These are phyloP conservation scores for Stenodera caucasica DNA, from an alignment of 2,888 invertebrate species.

Conservation along the genomic window DNA sequence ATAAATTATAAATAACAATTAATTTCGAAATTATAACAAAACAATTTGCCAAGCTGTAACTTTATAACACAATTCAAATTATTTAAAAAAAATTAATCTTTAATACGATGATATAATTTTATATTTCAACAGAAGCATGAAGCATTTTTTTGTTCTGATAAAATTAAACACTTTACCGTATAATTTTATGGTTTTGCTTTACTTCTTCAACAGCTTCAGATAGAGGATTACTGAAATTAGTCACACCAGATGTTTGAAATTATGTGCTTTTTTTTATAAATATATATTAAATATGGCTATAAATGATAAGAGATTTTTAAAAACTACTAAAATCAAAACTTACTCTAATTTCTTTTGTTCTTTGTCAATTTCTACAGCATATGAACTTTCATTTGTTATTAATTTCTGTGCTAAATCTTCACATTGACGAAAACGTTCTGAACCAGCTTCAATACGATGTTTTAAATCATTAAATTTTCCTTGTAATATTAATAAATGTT, in stretches of 20 bases:
- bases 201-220: slow-evolving; percentile 60
- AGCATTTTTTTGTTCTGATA: neutral
- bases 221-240: slow-evolving; percentile 49
- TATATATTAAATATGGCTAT: too few relatives aligned
- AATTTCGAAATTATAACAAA: slow-evolving; percentile 19
- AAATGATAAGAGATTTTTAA: too few relatives aligned
- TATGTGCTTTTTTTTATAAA: neutral
- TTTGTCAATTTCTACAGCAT: slow-evolving; percentile 81
- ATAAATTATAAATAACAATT: too few relatives aligned
- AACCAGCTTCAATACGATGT: slow-evolving; percentile 85
- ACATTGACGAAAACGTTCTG: slow-evolving; percentile 88
- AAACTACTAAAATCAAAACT: slow-evolving; percentile 38
- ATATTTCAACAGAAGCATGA: neutral
- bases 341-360: slow-evolving; percentile 86
- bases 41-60: neutral
- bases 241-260: slow-evolving; percentile 41
- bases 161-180: slow-evolving; percentile 53
- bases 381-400: slow-evolving; percentile 81
- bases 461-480: slow-evolving; percentile 93
- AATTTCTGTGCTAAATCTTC: slow-evolving; percentile 88
- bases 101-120: neutral
- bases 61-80: neutral
- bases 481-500: slow-evolving; percentile 81
- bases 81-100: neutral
- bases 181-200: slow-evolving; percentile 55